phyloP scores from a whole-genome alignment of 2,888 invertebrate genomes.

The Piscicola geometra region DNA sequence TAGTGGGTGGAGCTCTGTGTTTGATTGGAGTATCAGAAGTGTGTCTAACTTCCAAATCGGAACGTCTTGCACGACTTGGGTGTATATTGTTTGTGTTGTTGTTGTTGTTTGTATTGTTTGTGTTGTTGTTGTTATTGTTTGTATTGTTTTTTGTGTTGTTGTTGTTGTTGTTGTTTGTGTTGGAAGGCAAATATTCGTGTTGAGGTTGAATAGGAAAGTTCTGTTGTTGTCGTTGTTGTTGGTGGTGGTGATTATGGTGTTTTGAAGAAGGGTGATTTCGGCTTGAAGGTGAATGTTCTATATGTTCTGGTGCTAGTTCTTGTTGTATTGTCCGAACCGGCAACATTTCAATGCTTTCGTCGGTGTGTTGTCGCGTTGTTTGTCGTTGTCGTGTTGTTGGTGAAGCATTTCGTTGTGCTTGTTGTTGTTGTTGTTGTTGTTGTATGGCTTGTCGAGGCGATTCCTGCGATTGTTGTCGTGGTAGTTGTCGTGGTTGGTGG shows the following conservation, averaged over 20 bases:
- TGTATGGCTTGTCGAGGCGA: background rate
- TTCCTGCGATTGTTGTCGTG: background rate
- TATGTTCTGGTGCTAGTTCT: too few relatives aligned
- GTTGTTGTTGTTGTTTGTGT: constrained; percentile 23
- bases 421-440: constrained; percentile 14
- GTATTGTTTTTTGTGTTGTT: constrained; percentile 12
- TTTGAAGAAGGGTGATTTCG: too few relatives aligned
- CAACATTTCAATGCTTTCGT: constrained; percentile 9
- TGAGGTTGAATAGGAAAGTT: background rate
- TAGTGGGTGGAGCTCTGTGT: background rate
- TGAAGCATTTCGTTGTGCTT: background rate
- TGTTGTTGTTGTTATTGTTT: constrained; percentile 13
- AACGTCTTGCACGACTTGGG: background rate
- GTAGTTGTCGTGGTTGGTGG: constrained; percentile 11
- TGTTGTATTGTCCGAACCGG: background rate
- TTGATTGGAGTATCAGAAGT: background rate
- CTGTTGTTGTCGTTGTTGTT: constrained; percentile 12
- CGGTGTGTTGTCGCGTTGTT: constrained; percentile 5
- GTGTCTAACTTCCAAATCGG: background rate
- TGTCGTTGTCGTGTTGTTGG: background rate
- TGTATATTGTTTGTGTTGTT: background rate
- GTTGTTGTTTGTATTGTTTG: constrained; percentile 10
- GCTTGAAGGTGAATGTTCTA: too few relatives aligned
- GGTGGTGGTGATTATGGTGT: background rate
- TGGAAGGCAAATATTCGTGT: background rate